Conservation (phyloP, 1,140 invertebrate genomes). For the Drosophila mojavensis region DNA sequence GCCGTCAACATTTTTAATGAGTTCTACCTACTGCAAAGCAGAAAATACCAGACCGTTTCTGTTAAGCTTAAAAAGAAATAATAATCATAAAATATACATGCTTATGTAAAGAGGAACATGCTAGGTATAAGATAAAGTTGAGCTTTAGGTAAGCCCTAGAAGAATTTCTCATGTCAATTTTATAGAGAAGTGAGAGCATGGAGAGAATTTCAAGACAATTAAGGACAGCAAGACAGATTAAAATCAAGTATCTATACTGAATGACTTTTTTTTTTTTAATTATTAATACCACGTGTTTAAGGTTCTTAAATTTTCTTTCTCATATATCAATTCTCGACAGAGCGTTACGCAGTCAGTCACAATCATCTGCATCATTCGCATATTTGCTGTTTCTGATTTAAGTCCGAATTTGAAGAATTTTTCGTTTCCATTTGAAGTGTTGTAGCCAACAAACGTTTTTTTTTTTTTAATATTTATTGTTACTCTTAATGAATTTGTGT, state of each 20-base stretch:
- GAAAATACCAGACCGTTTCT: background rate
- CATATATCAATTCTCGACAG: background rate
- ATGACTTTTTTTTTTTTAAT: too few species aligned
- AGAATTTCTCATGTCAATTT: too few species aligned
- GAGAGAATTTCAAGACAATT: too few species aligned
- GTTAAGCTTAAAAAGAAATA: background rate
- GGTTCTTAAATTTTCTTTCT: too few species aligned
- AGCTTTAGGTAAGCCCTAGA: background rate
- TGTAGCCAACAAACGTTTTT: background rate
- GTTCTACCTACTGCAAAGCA: background rate
- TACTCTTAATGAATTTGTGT: slow-evolving; percentile 4
- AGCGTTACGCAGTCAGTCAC: background rate
- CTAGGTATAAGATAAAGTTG: background rate
- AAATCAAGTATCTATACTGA: too few species aligned
- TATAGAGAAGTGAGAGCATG: too few species aligned
- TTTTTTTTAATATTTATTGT: background rate
- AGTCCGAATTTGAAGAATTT: background rate
- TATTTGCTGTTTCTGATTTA: background rate
- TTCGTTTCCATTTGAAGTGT: background rate
- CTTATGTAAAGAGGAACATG: too few species aligned
- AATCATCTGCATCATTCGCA: background rate
- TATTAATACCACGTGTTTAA: too few species aligned
- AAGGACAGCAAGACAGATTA: too few species aligned
- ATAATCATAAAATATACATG: too few species aligned
- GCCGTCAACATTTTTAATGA: background rate